A percentile compares a stretch with the other conserved stretches of the same genome.
Evolutionary conservation across 2,888 invertebrate genomes (phyloP).

Genomic region (Plagodis dolabraria): DNA sequence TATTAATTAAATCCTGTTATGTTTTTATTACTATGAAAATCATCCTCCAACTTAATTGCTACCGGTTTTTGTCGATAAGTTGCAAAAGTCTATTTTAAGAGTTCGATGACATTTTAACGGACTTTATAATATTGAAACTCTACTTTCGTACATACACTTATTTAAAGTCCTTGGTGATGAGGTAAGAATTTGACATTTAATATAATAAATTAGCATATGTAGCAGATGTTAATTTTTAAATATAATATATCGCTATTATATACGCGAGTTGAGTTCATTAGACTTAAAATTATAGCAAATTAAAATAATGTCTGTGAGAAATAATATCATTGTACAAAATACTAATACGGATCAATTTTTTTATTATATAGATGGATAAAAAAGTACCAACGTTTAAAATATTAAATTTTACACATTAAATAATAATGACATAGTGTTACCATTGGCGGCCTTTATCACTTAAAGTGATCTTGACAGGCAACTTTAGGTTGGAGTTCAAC

Average conservation of each 20-base stretch:
- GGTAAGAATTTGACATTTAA: slow-evolving; percentile 19
- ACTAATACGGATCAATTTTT: too few species aligned
- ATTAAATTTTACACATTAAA: too few species aligned
- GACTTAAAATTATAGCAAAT: slow-evolving; percentile 1
- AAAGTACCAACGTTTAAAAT: too few species aligned
- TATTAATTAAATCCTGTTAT: slow-evolving; percentile 2
- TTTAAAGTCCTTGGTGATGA: slow-evolving; percentile 1
- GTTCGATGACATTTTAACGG: slow-evolving; percentile 12
- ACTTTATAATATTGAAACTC: neutral
- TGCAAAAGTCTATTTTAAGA: neutral
- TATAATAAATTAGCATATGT: slow-evolving; percentile 11
- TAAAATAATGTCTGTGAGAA: too few species aligned
- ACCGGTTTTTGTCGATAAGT: neutral
- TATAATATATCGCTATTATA: slow-evolving; percentile 5
- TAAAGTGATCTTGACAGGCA: too few species aligned
- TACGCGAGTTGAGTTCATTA: slow-evolving; percentile 4
- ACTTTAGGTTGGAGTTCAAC: too few species aligned
- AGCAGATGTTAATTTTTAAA: neutral
- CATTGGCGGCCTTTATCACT: too few species aligned
- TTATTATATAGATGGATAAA: too few species aligned
- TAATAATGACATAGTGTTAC: too few species aligned
- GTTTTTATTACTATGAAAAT: neutral
- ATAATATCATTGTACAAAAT: too few species aligned
- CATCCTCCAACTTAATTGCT: slow-evolving; percentile 1
- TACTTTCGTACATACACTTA: slow-evolving; percentile 3